Conservation (phyloP, 53 echinoderm and acorn worm species). For the Henricia sp. region DNA sequence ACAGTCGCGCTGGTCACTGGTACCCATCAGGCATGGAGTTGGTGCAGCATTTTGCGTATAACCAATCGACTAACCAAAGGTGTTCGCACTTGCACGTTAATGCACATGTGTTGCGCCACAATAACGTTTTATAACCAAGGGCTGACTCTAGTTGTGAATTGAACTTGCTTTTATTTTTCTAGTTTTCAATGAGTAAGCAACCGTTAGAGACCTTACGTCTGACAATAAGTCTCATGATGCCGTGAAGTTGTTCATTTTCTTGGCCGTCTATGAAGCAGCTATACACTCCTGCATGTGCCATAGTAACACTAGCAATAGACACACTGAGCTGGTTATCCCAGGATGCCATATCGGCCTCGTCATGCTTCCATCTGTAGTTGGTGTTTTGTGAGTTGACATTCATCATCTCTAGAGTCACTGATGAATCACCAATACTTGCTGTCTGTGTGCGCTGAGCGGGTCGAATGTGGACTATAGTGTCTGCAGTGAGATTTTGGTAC, state of each 20-base stretch:
- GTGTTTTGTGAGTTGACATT: neutral
- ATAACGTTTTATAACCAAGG: no score
- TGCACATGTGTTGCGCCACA: no score
- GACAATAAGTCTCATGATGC: conserved; percentile 47
- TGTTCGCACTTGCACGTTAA: no score
- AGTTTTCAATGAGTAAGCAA: no score
- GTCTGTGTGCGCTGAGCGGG: conserved; percentile 11
- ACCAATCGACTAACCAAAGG: no score
- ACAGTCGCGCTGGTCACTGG: no score
- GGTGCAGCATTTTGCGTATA: no score
- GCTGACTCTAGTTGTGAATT: no score
- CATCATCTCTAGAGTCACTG: conserved; percentile 3
- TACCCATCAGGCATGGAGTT: no score
- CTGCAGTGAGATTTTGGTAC: no score
- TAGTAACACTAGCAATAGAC: conserved; percentile 5
- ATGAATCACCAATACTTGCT: neutral
- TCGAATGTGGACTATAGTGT: neutral
- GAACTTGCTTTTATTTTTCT: no score
- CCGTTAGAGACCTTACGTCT: conserved; percentile 17
- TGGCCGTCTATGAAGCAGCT: conserved; percentile 16
- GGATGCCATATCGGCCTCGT: conserved; percentile 8
- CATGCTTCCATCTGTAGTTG: conserved; percentile 21
- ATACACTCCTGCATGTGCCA: conserved; percentile 17
- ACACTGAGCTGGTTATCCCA: conserved; percentile 24
- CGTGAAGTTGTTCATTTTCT: conserved; percentile 21